Percentiles rank a stretch among this genome's conserved stretches.
Conservation (phyloP, 2,888 invertebrate genomes). For the Atherix ibis region DNA sequence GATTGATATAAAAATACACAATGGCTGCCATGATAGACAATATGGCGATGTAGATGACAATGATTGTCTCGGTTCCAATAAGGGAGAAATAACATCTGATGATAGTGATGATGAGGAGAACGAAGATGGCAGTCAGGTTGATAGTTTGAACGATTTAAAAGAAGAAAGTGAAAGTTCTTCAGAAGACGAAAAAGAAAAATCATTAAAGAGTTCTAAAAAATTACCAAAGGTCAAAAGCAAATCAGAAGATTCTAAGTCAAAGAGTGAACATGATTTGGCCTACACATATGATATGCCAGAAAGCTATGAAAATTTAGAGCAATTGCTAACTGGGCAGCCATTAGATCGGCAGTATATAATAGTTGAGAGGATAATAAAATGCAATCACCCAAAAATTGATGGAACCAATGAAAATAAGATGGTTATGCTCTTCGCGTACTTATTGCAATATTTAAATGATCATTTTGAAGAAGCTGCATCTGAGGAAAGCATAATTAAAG, state of each 20-base stretch:
- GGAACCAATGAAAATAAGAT: constrained; percentile 65
- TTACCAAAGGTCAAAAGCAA: not conserved
- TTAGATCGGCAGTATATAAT: constrained; percentile 51
- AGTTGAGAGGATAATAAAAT: constrained; percentile 70
- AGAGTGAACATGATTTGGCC: constrained; percentile 41
- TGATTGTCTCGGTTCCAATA: constrained; percentile 11
- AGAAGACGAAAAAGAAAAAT: constrained; percentile 28
- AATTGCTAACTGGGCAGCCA: constrained; percentile 43
- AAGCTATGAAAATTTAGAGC: constrained; percentile 44
- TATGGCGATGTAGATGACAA: constrained; percentile 19
- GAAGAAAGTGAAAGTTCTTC: constrained; percentile 18
- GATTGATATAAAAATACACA: not conserved
- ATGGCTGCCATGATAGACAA: not conserved
- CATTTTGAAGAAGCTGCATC: constrained; percentile 36
- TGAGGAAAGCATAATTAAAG: constrained; percentile 30
- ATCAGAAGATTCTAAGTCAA: constrained; percentile 25
- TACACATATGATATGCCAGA: constrained; percentile 43
- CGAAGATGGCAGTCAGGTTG: constrained; percentile 17
- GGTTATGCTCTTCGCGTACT: constrained; percentile 53
- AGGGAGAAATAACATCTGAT: constrained; percentile 14
- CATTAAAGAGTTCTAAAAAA: no score
- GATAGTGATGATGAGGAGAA: constrained; percentile 16
- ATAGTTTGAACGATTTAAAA: constrained; percentile 28
- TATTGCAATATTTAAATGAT: constrained; percentile 65
- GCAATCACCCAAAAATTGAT: constrained; percentile 67